Base-by-base conservation (phyloP, 2,888 invertebrate species). In the Cyrtodaria siliqua region DNA sequence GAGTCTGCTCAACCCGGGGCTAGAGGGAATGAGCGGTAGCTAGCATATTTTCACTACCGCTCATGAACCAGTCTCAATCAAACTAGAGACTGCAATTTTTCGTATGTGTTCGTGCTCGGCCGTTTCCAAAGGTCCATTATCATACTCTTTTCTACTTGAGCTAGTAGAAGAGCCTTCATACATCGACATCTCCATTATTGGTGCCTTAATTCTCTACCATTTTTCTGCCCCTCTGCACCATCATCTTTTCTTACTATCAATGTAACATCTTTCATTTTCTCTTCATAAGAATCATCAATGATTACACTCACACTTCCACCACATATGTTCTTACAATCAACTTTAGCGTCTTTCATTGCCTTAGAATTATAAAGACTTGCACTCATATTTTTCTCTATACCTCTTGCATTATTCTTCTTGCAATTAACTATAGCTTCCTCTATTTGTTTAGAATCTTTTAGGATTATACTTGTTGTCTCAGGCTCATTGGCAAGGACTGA, bases 101-200 rank as follows among this genome's bases (percentile, higher is more conserved):
- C n/a, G n/a, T n/a, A n/a, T n/a, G n/a, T n/a, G n/a, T n/a, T n/a
- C n/a, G n/a, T n/a, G n/a, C n/a, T n/a, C n/a, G n/a, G n/a, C n/a
- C n/a, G n/a, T n/a, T n/a, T n/a, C n/a, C n/a, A n/a, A n/a, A n/a
- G n/a, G n/a, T n/a, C n/a, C n/a, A n/a, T n/a, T n/a, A n/a, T n/a
- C n/a, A n/a, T n/a, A n/a, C n/a, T n/a, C n/a, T n/a, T n/a, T 60
- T 27, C 27, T 60, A n/a, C 47, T 23, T 23, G 60, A 29, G 23
- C 8, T 60, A 8, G n/a, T 27, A n/a, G 47, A 23, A 40, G 18
- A 16, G 12, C 18, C 42, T 20, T 27, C 38, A n/a, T 4, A 20
- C 24, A 8, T 24, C 24, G 20, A 50, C 24, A 20, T 4, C 12
- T 50, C 23, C 50, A 38, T 38, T 38, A 16, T 38, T 6, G 18